Evolutionary conservation across 2,113 vertebrate genomes (phyloP), one percentile per base, ranked within the genome.

Genomic region (Labrus mixtus): DNA sequence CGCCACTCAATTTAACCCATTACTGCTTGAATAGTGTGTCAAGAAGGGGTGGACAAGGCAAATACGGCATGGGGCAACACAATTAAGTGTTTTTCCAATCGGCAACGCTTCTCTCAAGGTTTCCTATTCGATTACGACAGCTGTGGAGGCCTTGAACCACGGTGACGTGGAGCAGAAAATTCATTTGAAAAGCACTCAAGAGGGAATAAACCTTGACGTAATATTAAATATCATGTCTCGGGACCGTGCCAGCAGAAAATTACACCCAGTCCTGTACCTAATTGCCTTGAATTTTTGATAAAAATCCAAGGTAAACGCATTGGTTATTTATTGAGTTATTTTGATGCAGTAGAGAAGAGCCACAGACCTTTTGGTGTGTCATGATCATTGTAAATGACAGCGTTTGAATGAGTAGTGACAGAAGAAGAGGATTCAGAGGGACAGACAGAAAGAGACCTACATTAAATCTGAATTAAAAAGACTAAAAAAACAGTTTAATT

Each of bases 91-190:
- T 86, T 82, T 88, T 90, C 85, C 84, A 91, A 89, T 91, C 82
- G 82, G 83, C 55, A 54, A 89, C 48, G 61, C 85, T 78, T 55
- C 70, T 82, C 79, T 87, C 80, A 82, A 86, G 80, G 69, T 75
- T 87, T 84, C 80, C 82, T 73, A 68, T 91, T 74, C 82, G 89
- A 91, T 89, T 86, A 78, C 8, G 82, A 87, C 82, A 87, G 86
- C 86, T 84, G 87, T 82, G 83, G 85, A 85, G 76, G 72, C 79
- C 64, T 80, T 80, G 65, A 68, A 82, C 88, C 50, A 20, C 61
- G 0, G 91, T 86, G 93, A 92, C 71, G 70, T 76, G 83, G 70
- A 92, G 91, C 92, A 92, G 88, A 91, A 94, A 93, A 94, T 93
- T 93, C 82, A 94, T 93, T 91, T 91, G 90, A 92, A 93, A 92